A percentile compares a stretch with the other conserved stretches of the same genome.
Conservation (phyloP, 2,888 invertebrate species). For the Oscheius sp. region DNA sequence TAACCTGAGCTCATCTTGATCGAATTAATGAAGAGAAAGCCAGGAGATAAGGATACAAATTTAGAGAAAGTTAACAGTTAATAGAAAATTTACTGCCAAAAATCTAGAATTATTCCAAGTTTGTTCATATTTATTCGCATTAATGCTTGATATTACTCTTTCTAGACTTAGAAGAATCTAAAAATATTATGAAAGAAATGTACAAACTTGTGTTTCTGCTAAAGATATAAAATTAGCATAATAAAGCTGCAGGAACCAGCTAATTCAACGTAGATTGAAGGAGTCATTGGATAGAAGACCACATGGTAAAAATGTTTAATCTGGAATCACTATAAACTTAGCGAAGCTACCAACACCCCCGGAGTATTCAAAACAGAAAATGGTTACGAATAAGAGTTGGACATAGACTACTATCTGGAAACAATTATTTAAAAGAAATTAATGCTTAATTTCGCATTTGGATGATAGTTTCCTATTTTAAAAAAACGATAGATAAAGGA, state of each 20-base stretch:
- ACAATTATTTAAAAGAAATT: too few species aligned
- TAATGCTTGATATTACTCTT: conserved; percentile 2
- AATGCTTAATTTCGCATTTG: conserved; percentile 14
- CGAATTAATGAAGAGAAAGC: not conserved
- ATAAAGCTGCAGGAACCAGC: too few species aligned
- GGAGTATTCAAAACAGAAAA: conserved; percentile 7
- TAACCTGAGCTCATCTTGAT: not conserved
- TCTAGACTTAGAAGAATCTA: conserved; percentile 5
- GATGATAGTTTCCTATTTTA: conserved; percentile 2
- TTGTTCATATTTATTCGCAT: conserved; percentile 9
- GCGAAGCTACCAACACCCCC: not conserved
- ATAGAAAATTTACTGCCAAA: not conserved
- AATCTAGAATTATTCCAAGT: not conserved
- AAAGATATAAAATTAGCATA: not conserved
- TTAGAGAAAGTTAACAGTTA: too few species aligned
- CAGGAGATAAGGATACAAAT: not conserved
- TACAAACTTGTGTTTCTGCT: too few species aligned
- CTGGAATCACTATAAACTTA: not conserved
- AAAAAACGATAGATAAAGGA: not conserved
- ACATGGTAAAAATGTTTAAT: conserved; percentile 11
- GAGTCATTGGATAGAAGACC: not conserved
- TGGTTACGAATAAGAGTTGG: conserved; percentile 1
- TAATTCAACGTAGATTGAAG: conserved; percentile 2
- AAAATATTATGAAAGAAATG: too few species aligned
- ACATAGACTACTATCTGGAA: not conserved